Percentiles rank a stretch among this genome's conserved stretches.
Conservation (phyloP, 2,888 invertebrate genomes). For the Aphodius sticticus region DNA sequence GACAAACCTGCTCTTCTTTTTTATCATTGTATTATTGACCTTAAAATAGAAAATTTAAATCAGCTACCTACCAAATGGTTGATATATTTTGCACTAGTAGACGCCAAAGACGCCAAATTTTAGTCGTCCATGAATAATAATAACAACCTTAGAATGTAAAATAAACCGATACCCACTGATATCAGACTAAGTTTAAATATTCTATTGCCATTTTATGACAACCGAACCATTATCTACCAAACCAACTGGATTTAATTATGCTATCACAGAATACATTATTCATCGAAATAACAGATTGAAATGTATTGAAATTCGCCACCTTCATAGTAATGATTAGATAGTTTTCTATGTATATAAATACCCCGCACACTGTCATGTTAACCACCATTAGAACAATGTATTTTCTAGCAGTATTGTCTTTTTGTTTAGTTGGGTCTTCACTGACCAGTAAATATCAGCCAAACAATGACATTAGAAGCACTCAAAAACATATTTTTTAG, state of each 20-base stretch:
- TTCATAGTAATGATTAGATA: not conserved
- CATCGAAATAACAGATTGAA: not conserved
- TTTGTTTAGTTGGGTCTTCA: slow-evolving; percentile 5
- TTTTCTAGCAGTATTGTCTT: slow-evolving; percentile 8
- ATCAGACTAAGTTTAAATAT: not conserved
- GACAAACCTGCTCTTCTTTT: too few relatives aligned
- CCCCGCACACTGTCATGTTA: not conserved
- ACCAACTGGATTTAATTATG: not conserved
- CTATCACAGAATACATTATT: not conserved
- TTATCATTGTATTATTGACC: too few relatives aligned
- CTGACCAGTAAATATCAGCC: not conserved
- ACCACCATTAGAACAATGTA: not conserved
- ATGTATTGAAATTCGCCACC: not conserved
- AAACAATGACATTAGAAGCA: not conserved
- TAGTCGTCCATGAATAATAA: not conserved
- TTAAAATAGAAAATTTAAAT: too few relatives aligned
- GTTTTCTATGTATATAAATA: not conserved
- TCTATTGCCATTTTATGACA: not conserved
- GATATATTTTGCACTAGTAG: too few relatives aligned
- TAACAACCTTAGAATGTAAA: not conserved
- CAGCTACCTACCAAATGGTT: too few relatives aligned
- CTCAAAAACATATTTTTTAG: not conserved
- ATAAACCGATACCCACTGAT: not conserved
- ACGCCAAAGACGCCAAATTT: too few relatives aligned
- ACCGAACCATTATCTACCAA: not conserved